Evolutionary conservation across 1,140 invertebrate species (phyloP).

Genomic region (Drosophila prosaltans): DNA sequence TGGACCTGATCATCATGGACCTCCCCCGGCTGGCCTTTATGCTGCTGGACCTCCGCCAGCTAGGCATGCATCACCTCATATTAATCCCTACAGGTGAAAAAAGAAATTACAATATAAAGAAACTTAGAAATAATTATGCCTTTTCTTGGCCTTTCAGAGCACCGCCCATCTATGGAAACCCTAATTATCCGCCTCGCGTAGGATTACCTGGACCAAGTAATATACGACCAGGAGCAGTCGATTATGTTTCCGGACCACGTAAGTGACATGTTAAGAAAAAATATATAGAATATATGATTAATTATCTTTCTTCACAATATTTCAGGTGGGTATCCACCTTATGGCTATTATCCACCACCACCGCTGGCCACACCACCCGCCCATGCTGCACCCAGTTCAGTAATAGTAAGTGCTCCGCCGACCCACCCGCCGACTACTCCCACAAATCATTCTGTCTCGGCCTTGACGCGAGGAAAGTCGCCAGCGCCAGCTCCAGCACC

Average conservation of each 20-base stretch:
- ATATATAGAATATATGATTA: neutral
- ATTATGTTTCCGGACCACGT: slow-evolving; percentile 71
- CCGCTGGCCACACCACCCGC: slow-evolving; percentile 65
- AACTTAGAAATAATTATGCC: neutral
- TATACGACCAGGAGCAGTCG: slow-evolving; percentile 64
- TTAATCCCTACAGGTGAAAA: slow-evolving; percentile 73
- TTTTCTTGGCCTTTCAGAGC: slow-evolving; percentile 23
- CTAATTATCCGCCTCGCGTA: slow-evolving; percentile 67
- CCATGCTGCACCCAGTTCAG: slow-evolving; percentile 61
- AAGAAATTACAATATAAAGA: too few species aligned
- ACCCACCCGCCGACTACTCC: slow-evolving; percentile 56
- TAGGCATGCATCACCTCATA: slow-evolving; percentile 69
- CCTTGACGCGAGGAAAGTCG: slow-evolving; percentile 57
- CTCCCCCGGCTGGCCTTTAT: slow-evolving; percentile 50
- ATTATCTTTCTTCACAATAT: neutral
- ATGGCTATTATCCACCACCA: slow-evolving; percentile 78
- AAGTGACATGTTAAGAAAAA: slow-evolving; percentile 25
- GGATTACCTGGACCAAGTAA: slow-evolving; percentile 52
- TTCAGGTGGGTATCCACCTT: slow-evolving; percentile 71
- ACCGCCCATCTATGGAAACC: slow-evolving; percentile 76
- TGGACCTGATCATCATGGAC: slow-evolving; percentile 66
- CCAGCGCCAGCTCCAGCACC: slow-evolving; percentile 28
- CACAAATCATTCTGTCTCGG: slow-evolving; percentile 66
- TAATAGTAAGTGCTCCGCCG: slow-evolving; percentile 67
- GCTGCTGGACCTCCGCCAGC: slow-evolving; percentile 69